Percentiles rank a stretch among this genome's conserved stretches.
Conservation (phyloP, 2,888 invertebrate species). For the Eretmocerus hayati region DNA sequence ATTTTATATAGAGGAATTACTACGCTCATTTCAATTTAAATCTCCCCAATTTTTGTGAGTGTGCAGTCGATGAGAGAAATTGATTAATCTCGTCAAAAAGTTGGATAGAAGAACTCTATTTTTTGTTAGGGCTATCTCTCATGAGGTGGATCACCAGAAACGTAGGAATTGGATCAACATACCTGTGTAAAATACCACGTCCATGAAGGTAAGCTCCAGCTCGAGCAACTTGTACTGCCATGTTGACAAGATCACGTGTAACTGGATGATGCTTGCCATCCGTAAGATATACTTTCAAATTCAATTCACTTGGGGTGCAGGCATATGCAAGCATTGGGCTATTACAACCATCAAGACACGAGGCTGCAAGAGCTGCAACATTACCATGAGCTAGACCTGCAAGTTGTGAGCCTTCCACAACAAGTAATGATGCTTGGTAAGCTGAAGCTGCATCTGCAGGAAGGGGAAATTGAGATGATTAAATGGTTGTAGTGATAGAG, state of each 20-base stretch:
- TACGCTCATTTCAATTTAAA: too few species aligned
- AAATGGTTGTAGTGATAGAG: too few species aligned
- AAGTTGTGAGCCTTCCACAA: slow-evolving; percentile 69
- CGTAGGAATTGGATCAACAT: slow-evolving; percentile 1
- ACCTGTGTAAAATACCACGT: slow-evolving; percentile 73
- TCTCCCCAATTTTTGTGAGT: too few species aligned
- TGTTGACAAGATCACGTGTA: slow-evolving; percentile 76
- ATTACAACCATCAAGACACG: slow-evolving; percentile 54
- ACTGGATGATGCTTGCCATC: slow-evolving; percentile 45
- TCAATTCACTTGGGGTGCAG: slow-evolving; percentile 47
- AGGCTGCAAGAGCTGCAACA: slow-evolving; percentile 64
- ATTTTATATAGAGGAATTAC: too few species aligned
- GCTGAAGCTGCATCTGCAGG: slow-evolving; percentile 67
- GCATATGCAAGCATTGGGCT: slow-evolving; percentile 67
- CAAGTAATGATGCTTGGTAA: slow-evolving; percentile 63
- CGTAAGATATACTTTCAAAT: slow-evolving; percentile 45
- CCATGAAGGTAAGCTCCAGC: slow-evolving; percentile 85
- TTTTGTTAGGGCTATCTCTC: background rate
- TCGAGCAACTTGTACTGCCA: slow-evolving; percentile 79
- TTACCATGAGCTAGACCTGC: slow-evolving; percentile 65
- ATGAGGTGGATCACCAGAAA: background rate
- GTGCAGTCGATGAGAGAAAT: too few species aligned
- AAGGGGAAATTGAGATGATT: too few species aligned
- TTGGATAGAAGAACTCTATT: too few species aligned
- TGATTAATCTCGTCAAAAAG: too few species aligned